phyloP scores from a whole-genome alignment of 2,888 invertebrate species.

The Cosmorhoe ocellata region DNA sequence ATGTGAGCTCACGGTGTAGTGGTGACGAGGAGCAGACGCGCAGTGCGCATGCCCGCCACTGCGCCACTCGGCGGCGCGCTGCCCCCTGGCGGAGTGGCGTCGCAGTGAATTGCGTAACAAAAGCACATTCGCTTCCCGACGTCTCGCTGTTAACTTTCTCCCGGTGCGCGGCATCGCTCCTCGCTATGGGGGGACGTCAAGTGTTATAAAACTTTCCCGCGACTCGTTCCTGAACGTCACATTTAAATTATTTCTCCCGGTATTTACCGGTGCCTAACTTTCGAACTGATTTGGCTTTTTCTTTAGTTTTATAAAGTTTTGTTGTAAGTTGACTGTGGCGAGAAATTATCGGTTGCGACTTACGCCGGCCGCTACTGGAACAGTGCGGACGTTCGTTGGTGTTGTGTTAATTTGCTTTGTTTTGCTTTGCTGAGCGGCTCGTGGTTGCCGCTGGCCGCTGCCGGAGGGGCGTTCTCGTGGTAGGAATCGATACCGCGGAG shows the following conservation, averaged over 20 bases:
- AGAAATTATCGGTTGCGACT: conserved; percentile 63
- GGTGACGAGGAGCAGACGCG: conserved; percentile 35
- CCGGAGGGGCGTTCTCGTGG: conserved; percentile 67
- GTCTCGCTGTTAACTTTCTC: conserved; percentile 75
- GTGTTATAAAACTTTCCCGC: conserved; percentile 74
- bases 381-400: conserved; percentile 63
- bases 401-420: conserved; percentile 75
- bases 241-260: conserved; percentile 32
- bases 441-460: conserved; percentile 44
- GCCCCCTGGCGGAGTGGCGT: conserved; percentile 77
- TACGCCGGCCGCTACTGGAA: conserved; percentile 58
- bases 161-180: conserved; percentile 65
- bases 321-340: conserved; percentile 51
- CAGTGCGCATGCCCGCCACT: conserved; percentile 80
- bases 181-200: conserved; percentile 67
- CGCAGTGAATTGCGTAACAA: conserved; percentile 81
- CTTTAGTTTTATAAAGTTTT: conserved; percentile 61
- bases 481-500: conserved; percentile 76
- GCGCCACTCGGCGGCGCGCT: conserved; percentile 77
- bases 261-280: conserved; percentile 37
- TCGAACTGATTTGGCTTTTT: conserved; percentile 48
- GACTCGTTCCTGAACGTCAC: conserved; percentile 46
- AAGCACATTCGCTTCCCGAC: conserved; percentile 74
- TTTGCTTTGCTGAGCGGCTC: conserved; percentile 68
- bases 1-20: conserved; percentile 14